Conservation (phyloP, 2,797 vertebrate species). For the Eurystomus glaucurus region DNA sequence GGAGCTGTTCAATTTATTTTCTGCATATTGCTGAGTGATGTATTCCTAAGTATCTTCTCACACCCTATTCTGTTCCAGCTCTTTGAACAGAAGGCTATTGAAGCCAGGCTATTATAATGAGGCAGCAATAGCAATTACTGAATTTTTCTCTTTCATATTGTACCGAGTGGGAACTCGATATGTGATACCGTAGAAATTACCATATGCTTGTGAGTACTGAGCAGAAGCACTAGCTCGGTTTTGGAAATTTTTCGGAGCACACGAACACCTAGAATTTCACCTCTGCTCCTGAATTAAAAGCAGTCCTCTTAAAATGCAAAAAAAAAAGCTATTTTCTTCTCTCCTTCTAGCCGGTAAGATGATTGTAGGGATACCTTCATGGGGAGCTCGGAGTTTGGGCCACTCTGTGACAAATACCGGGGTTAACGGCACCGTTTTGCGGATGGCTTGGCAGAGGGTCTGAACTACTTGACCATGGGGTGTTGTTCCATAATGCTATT, state of each 20-base stretch:
- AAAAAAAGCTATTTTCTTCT: neutral
- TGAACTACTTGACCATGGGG: neutral
- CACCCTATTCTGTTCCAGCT: slow-evolving; percentile 26
- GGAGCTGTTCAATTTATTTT: slow-evolving; percentile 31
- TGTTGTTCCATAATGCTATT: neutral
- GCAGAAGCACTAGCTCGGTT: slow-evolving; percentile 4
- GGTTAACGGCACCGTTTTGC: neutral
- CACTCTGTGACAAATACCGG: neutral
- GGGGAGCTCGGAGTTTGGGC: neutral
- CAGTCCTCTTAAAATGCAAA: neutral
- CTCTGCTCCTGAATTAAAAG: slow-evolving; percentile 22
- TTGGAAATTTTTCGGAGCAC: slow-evolving; percentile 42
- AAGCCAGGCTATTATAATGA: slow-evolving; percentile 59
- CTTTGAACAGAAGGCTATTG: slow-evolving; percentile 56
- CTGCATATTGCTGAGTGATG: slow-evolving; percentile 36
- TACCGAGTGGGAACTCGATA: slow-evolving; percentile 24
- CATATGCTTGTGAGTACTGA: slow-evolving; percentile 26
- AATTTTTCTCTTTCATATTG: slow-evolving; percentile 47
- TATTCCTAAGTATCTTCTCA: slow-evolving; percentile 44
- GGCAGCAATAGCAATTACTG: slow-evolving; percentile 43
- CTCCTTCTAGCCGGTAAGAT: neutral
- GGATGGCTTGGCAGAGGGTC: neutral
- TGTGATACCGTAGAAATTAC: slow-evolving; percentile 56
- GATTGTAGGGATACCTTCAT: neutral
- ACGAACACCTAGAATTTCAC: slow-evolving; percentile 16